Evolutionary conservation across 2,113 vertebrate genomes (phyloP).

Genomic region (Rhinichthys klamathensis): DNA sequence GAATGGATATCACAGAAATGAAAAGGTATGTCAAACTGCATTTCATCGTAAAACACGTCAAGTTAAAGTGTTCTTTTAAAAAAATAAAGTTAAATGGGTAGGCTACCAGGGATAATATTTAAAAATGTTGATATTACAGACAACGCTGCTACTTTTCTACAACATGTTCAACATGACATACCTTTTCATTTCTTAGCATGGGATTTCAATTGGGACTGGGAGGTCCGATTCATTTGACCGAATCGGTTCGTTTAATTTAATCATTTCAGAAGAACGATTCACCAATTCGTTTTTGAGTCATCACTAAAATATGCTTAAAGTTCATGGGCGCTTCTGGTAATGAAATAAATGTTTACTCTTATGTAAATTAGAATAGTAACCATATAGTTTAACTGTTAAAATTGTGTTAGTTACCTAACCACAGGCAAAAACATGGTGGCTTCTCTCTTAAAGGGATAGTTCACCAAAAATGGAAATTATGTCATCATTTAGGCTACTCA

Average conservation of each 20-base stretch:
- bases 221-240: neutral
- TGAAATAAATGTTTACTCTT: neutral
- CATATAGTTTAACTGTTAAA: neutral
- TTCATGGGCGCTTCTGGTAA: neutral
- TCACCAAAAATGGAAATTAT: too few relatives aligned
- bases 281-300: neutral
- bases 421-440: neutral
- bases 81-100: neutral
- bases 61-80: neutral
- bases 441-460: neutral
- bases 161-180: neutral
- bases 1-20: constrained; percentile 54
- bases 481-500: too few relatives aligned
- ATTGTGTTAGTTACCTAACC: neutral
- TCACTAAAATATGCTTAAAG: neutral
- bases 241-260: constrained; percentile 7
- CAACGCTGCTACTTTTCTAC: neutral
- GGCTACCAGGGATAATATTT: too few relatives aligned
- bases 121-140: neutral
- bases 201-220: neutral
- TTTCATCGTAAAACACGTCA: too few relatives aligned
- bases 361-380: neutral
- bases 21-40: constrained; percentile 59
- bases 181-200: too few relatives aligned
- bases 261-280: neutral